Evolutionary conservation across 2,888 invertebrate genomes (phyloP), one percentile per base, ranked within the genome.

Genomic region (Mactromeris polynyma): DNA sequence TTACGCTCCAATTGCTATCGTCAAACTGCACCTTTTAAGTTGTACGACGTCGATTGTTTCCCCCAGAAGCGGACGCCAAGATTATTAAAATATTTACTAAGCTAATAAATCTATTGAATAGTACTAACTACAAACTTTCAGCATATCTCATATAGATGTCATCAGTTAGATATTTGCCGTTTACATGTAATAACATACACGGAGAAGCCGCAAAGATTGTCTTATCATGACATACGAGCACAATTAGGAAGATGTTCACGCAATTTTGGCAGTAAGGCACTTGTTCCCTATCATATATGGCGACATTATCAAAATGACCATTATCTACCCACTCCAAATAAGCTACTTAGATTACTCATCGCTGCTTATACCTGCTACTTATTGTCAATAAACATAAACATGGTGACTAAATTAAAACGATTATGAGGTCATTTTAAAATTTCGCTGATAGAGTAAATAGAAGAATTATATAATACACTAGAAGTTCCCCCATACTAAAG

Each of bases 231-330:
- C 84, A 78, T 51, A 78, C 46, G 78, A 84, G 31, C 51, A 78
- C 33, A 84, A 83, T 84, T 84, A 84, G 84, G 77, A 2, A 51
- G 84, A 84, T 84, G 78, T 77, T 84, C 84, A 84, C 84, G 78
- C 84, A 78, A 84, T 84, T 84, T 40, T 42, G 78, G 17, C 78
- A 9, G 84, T 84, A 36, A 78, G 33, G 77, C 51, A 78, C 84
- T 77, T 51, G 26, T 42, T 14, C n/a, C 6, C 73, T 46, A 69
- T 83, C 73, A 38, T 38, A 33, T 21, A 38, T 38, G 84, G 69
- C 84, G 84, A 84, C 84, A 84, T 40, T 54, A 84, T 84, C 84
- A 46, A 26, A 14, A 14, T 40, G 77, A 36, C 36, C 51, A 73
- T 46, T 84, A 84, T 84, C 84, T 36, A n/a, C 6, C n/a, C 38